Base-by-base conservation (phyloP, 2,113 vertebrate species). In the Alethe diademata region DNA sequence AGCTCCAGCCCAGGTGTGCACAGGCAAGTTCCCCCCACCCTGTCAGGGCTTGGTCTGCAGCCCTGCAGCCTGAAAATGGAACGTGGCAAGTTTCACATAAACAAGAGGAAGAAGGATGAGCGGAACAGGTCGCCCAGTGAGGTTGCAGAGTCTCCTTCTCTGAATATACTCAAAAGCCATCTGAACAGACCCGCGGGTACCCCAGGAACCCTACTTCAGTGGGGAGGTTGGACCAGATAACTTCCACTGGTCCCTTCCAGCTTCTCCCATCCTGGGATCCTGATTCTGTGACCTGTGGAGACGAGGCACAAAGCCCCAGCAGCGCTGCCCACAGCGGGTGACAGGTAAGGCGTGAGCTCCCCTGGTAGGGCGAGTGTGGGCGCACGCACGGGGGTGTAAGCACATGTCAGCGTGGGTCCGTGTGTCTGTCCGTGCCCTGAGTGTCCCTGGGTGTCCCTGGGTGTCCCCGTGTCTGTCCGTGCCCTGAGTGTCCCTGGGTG, bases 21-120 rank as follows among this genome's bases (percentile, higher is more conserved):
- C 26, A 2, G 0, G 15, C 42, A 40, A 28, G 24, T 25, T 1
- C 4, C 12, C 1, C 16, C 1, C 51, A 3, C 42, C 11, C 31
- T 11, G 51, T 10, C 70, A 26, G 56, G 45, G 24, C 60, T 51
- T 12, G 11, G 26, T 40, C 35, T 48, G 16, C 51, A 66, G n/a
- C 28, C 24, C 54, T 61, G 78, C 70, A 76, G 35, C 54, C 43
- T 70, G 48, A 47, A 56, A 19, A 40, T 36, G 12, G 29, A 76
- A 19, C 23, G 18, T 35, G 64, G 40, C 17, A 48, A 70, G 10
- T 62, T 61, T 29, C 71, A 69, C 2, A 0, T 16, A 8, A 70
- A 61, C 5, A 25, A 31, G 19, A 69, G 78, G 29, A 69, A 48
- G 29, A 61, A 62, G 22, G 20, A 48, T 69, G 35, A 48, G 20